A percentile compares a stretch with the other conserved stretches of the same genome.
These are phyloP conservation scores for Sitodiplosis mosellana DNA, from an alignment of 1,140 invertebrate species.

Conservation along the genomic window DNA sequence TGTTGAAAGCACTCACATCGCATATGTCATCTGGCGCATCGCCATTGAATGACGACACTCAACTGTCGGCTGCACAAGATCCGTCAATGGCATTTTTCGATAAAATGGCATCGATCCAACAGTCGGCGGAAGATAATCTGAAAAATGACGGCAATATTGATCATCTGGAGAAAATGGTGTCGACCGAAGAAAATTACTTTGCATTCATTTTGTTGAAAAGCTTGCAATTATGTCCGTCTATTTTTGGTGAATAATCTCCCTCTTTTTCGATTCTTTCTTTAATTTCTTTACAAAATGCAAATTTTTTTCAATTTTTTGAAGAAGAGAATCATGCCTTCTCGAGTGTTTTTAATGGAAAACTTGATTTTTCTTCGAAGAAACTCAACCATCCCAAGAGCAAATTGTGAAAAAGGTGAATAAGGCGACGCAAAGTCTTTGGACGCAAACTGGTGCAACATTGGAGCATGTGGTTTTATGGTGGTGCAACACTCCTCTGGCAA, in stretches of 20 bases:
- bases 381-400: slow-evolving; percentile 22
- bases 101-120: neutral
- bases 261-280: too few relatives aligned
- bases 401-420: slow-evolving; percentile 30
- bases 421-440: slow-evolving; percentile 45
- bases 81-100: slow-evolving; percentile 4
- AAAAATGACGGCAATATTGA: neutral
- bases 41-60: neutral
- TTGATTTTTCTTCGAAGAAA: slow-evolving; percentile 5
- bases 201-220: slow-evolving; percentile 18
- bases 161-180: slow-evolving; percentile 1
- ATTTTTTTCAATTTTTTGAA: slow-evolving; percentile 9
- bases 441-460: slow-evolving; percentile 47
- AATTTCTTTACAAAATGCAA: too few relatives aligned
- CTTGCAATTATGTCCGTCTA: slow-evolving; percentile 17
- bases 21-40: slow-evolving; percentile 4
- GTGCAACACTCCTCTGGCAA: slow-evolving; percentile 44
- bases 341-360: too few relatives aligned
- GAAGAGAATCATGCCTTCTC: too few relatives aligned
- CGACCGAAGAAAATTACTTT: slow-evolving; percentile 11
- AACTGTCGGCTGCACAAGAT: neutral
- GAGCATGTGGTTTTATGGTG: slow-evolving; percentile 68
- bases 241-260: slow-evolving; percentile 18
- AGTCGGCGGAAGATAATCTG: neutral
- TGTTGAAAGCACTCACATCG: slow-evolving; percentile 23